These are phyloP conservation scores for Strix aluco DNA, from an alignment of 2,113 vertebrate species.

Conservation along the genomic window DNA sequence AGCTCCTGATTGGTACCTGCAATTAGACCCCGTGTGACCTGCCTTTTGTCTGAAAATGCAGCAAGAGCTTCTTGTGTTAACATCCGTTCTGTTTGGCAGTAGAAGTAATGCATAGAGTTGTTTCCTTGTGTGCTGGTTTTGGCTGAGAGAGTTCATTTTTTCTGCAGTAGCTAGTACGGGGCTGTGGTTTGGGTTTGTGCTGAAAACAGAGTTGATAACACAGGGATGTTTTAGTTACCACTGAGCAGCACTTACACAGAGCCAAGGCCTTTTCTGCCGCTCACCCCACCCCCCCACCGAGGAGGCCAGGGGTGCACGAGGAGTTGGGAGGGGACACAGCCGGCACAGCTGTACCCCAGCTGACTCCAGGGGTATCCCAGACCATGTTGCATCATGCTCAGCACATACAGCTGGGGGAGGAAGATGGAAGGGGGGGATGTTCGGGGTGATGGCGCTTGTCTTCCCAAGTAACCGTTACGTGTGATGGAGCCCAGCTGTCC, in stretches of 20 bases:
- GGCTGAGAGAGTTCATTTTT: background rate
- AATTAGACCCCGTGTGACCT: fast-evolving
- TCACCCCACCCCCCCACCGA: background rate
- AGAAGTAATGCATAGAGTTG: background rate
- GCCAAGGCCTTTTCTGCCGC: no score
- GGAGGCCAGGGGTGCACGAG: background rate
- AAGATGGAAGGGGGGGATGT: no score
- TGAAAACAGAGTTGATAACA: no score
- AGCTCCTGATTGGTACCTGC: fast-evolving
- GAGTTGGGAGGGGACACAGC: background rate
- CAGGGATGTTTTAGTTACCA: no score
- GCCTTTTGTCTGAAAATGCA: background rate
- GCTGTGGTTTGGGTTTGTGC: background rate
- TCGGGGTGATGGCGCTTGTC: background rate
- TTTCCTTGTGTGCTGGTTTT: background rate
- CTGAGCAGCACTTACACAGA: background rate
- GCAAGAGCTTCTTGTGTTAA: background rate
- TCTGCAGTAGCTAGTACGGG: background rate
- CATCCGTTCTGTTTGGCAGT: background rate
- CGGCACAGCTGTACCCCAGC: background rate
- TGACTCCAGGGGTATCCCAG: background rate
- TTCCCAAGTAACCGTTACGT: fast-evolving
- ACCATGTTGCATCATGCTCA: background rate
- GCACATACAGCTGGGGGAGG: background rate
- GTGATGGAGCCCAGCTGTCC: background rate